These are phyloP conservation scores for Orcinus orca DNA, from an alignment of 2,113 vertebrate genomes.

Conservation along the genomic window DNA sequence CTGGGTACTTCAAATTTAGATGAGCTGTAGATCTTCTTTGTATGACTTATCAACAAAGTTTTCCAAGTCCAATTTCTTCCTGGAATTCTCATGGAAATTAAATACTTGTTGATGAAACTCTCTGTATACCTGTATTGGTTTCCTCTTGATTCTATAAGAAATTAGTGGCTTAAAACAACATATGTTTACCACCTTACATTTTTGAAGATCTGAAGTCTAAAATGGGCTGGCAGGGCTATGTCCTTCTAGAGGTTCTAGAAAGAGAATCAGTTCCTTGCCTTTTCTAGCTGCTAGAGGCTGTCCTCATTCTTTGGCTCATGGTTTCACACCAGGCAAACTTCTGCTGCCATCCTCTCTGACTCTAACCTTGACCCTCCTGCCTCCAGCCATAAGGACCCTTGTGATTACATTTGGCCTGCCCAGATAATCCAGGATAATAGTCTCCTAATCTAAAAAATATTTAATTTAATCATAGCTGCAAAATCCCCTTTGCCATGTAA, in stretches of 20 bases:
- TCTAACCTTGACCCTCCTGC: not conserved
- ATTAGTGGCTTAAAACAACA: not conserved
- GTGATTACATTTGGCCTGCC: too few relatives aligned
- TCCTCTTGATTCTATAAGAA: not conserved
- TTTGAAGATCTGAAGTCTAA: not conserved
- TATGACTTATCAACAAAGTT: not conserved
- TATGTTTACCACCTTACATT: not conserved
- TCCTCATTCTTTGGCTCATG: rapidly evolving
- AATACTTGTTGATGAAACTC: not conserved
- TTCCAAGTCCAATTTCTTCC: not conserved
- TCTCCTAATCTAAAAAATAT: not conserved
- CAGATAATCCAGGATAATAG: not conserved
- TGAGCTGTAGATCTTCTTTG: not conserved
- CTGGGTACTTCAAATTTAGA: not conserved
- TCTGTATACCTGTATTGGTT: not conserved
- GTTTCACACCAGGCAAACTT: rapidly evolving
- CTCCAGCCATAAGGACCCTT: not conserved
- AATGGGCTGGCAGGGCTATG: rapidly evolving
- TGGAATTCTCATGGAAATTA: not conserved
- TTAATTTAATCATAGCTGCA: not conserved
- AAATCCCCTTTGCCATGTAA: not conserved
- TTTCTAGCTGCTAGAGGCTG: not conserved
- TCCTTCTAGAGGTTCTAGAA: not conserved
- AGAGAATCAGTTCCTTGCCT: not conserved
- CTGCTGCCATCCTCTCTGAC: not conserved